Percentiles rank a stretch among this genome's conserved stretches.
phyloP scores from a whole-genome alignment of 2,888 invertebrate genomes.

The Cephus rjabovi region DNA sequence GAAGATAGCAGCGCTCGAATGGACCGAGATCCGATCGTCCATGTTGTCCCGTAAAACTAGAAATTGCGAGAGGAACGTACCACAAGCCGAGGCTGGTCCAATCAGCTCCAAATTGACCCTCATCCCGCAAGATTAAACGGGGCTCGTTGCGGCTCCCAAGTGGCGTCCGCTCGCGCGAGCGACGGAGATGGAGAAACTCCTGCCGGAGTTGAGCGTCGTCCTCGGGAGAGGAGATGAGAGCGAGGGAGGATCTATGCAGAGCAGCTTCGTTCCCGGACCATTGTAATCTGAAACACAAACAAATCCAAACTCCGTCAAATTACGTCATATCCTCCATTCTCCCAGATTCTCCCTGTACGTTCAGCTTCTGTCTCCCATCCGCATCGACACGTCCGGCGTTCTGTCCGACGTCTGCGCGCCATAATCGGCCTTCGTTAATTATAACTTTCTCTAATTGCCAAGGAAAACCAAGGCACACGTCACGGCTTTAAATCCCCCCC shows the following conservation, averaged over 20 bases:
- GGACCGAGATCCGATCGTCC: no score
- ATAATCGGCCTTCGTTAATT: constrained; percentile 10
- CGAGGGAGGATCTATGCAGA: constrained; percentile 32
- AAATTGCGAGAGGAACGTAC: no score
- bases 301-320: constrained; percentile 42
- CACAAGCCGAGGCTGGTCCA: background rate
- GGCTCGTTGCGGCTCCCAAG: constrained; percentile 1
- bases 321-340: constrained; percentile 17
- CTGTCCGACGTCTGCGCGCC: constrained; percentile 11
- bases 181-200: background rate
- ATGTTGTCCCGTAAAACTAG: no score
- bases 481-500: background rate
- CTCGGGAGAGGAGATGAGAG: constrained; percentile 11
- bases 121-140: constrained; percentile 27
- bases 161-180: background rate
- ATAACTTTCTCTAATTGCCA: constrained; percentile 20
- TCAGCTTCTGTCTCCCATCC: background rate
- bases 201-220: no score
- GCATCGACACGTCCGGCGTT: background rate
- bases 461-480: background rate
- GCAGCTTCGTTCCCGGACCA: constrained; percentile 23
- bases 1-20: no score
- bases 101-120: constrained; percentile 26
- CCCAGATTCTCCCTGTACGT: background rate
- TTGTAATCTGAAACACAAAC: constrained; percentile 52